Conservation (phyloP, 2,888 invertebrate genomes). For the Melanostoma mellinum region DNA sequence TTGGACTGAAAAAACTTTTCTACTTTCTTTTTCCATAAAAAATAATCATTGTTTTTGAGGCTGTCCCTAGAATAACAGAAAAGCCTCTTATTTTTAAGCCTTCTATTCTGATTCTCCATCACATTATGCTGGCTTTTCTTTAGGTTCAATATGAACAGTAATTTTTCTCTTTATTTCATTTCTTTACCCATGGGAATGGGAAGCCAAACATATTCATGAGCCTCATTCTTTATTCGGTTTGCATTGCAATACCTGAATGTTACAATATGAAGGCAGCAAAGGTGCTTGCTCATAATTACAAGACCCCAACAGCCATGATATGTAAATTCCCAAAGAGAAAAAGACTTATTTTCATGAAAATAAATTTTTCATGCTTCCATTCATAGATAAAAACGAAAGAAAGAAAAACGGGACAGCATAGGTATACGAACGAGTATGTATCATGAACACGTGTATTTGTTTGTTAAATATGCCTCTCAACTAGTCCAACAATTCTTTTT, state of each 20-base stretch:
- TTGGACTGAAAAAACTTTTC: too few relatives aligned
- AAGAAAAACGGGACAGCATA: too few relatives aligned
- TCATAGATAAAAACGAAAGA: too few relatives aligned
- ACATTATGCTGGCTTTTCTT: constrained; percentile 2
- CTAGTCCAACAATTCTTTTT: too few relatives aligned
- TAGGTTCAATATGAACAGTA: constrained; percentile 1
- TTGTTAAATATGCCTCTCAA: too few relatives aligned
- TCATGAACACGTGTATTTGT: too few relatives aligned
- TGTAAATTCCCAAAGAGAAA: too few relatives aligned
- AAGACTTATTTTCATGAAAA: too few relatives aligned
- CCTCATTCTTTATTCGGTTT: neutral
- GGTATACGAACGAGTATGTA: too few relatives aligned
- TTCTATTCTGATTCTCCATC: neutral
- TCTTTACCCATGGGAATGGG: neutral
- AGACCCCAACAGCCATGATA: too few relatives aligned
- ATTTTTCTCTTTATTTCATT: neutral
- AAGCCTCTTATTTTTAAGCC: constrained; percentile 24
- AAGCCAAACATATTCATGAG: constrained; percentile 21
- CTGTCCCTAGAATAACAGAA: constrained; percentile 6
- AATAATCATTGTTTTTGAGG: neutral
- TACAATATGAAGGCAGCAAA: neutral
- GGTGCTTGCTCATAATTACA: neutral
- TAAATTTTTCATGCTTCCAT: too few relatives aligned
- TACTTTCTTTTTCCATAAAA: neutral
- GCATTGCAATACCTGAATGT: neutral